Base-by-base conservation (phyloP, 2,888 invertebrate genomes). In the Nyleta sp. region DNA sequence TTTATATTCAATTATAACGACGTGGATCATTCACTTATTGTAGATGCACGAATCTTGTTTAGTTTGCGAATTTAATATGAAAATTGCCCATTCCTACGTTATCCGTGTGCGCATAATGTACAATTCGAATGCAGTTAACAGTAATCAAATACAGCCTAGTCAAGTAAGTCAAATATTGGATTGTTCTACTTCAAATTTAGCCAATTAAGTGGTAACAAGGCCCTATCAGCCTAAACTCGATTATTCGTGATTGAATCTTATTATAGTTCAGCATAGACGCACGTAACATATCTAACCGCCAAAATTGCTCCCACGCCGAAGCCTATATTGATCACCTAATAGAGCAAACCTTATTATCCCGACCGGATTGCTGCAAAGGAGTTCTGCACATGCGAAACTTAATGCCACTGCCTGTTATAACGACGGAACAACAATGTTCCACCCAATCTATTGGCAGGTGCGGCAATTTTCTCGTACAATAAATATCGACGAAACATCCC, bases 401-500 rank as follows among this genome's bases (percentile, higher is more conserved):
- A 15, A 33, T 52, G 13, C 31, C 50, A 15, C 13, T n/a, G 22
- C n/a, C 22, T 22, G 2, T 22, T 31, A 55, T 38, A 55, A 38
- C 55, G 24, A 24, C 20, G 15, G 8, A 17, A 17, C 20, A 64
- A 65, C 42, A 31, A 33, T 67, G 46, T 46, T 33, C 10, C 18
- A n/a, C 7, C 33, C 11, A 44, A 33, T 2, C 7, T 33, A 59
- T 74, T 59, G 68, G 55, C 75, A 68, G 75, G 55, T 68, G 75
- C 57, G 15, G 53, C 24, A 44, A 64, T 68, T 68, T 68, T 28
- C 35, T 48, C 13, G n/a, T 42, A 64, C 42, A 53, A 75, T 75
- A 75, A 68, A 75, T 50, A 70, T 50, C 33, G 38, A 28, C 38
- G 48, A 48, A 70, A 68, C 74, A 67, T 46, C 62, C 53, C 55